Evolutionary conservation across 1,140 invertebrate species (phyloP).

Genomic region (Drosophila suzukii): DNA sequence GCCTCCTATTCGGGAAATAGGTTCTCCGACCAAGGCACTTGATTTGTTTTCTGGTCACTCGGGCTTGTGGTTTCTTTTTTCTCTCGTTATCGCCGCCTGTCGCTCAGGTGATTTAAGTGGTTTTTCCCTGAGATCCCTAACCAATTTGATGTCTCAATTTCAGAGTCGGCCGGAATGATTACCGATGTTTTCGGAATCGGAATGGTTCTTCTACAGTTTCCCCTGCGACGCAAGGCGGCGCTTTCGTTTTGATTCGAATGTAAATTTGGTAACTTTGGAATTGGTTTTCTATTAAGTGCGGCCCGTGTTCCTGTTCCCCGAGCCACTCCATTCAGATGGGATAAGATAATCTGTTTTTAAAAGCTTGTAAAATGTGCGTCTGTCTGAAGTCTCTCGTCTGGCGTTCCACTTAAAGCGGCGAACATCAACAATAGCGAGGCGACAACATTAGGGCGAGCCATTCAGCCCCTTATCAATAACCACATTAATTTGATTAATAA

Average conservation of each 20-base stretch:
- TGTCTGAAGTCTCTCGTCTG: constrained; percentile 21
- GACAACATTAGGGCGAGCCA: constrained; percentile 48
- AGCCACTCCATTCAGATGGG: constrained; percentile 46
- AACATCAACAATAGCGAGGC: constrained; percentile 47
- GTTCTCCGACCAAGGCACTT: constrained; percentile 32
- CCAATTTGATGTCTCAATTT: constrained; percentile 76
- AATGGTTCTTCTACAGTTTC: constrained; percentile 31
- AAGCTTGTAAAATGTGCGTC: constrained; percentile 72
- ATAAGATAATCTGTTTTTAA: constrained; percentile 76
- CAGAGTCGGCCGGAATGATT: constrained; percentile 29
- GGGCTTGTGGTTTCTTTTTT: constrained; percentile 31
- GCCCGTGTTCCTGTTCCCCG: constrained; percentile 57
- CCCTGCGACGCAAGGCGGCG: constrained; percentile 27
- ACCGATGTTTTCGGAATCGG: constrained; percentile 15
- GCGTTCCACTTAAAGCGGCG: constrained; percentile 48
- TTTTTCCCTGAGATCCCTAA: constrained; percentile 44
- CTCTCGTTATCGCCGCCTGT: constrained; percentile 69
- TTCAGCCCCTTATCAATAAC: constrained; percentile 76
- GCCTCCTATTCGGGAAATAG: constrained; percentile 47
- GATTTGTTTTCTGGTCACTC: constrained; percentile 57
- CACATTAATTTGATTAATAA: constrained; percentile 84
- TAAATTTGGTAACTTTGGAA: constrained; percentile 47
- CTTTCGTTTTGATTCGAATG: constrained; percentile 62
- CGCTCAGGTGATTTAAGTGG: constrained; percentile 75
- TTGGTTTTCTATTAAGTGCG: constrained; percentile 73